Base-by-base conservation (phyloP, 2,797 vertebrate genomes). In the Pelochelys cantorii region DNA sequence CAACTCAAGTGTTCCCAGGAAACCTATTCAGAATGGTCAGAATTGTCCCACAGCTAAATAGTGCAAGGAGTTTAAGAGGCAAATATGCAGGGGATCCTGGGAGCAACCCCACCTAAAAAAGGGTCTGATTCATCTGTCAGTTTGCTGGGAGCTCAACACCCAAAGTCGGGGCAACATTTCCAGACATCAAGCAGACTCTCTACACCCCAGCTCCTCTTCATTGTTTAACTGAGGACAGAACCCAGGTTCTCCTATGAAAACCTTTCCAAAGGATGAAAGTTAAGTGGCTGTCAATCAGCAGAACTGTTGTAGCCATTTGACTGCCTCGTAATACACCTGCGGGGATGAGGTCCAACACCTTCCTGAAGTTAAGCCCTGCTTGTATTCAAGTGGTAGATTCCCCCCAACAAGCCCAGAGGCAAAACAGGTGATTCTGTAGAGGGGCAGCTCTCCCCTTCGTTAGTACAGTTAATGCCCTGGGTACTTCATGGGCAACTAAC, bases 181-280 rank as follows among this genome's bases (percentile, higher is more conserved):
- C 59, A 56, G 84, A 56, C 71, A 65, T 52, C 77, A 77, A 27
- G 86, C 60, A 31, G 84, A 57, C n/a, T 54, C 34, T 5, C n/a
- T 18, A 79, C 60, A 0, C 0, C 20, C 90, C 78, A 56, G 52
- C 15, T 25, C 52, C 34, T 57, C 79, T 17, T 5, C 20, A 14
- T 93, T 80, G 1, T 15, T 57, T 85, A 86, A 8, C 2, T 0
- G 74, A 78, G 31, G 59, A 83, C 59, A 91, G 75, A 81, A 34
- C 11, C 20, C 86, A 31, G n/a, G 42, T 37, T 37, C n/a, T 80
- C 17, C 54, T 55, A 85, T 25, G 14, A 42, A 83, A 71, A 83
- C 62, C 20, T 85, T 84, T 84, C 71, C 87, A 77, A 37, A 95
- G 93, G 94, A 29, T 37, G 56, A 55, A 27, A 48, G 6, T 83